Evolutionary conservation across 1,140 invertebrate genomes (phyloP).

Genomic region (Drosophila jambulina): DNA sequence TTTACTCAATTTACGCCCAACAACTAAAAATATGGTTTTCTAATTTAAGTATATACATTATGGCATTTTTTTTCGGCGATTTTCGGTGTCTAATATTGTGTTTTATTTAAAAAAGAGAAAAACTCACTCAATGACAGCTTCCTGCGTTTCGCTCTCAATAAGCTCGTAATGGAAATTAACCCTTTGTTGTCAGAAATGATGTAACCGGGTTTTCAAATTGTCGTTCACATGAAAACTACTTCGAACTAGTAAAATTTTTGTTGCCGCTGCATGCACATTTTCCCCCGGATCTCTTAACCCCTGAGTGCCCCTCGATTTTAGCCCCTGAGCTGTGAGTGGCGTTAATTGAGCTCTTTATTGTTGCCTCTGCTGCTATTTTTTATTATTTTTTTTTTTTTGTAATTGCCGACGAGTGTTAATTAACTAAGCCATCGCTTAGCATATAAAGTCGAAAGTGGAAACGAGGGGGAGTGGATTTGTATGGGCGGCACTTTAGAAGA

Average conservation of each 20-base stretch:
- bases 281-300: slow-evolving; percentile 3
- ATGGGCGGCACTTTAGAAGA: background rate
- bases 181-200: slow-evolving; percentile 66
- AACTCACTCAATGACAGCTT: slow-evolving; percentile 32
- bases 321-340: slow-evolving; percentile 53
- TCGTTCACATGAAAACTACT: slow-evolving; percentile 77
- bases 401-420: slow-evolving; percentile 69
- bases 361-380: slow-evolving; percentile 41
- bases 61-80: background rate
- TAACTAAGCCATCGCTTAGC: slow-evolving; percentile 51
- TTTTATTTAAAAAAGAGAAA: slow-evolving; percentile 6
- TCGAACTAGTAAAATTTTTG: slow-evolving; percentile 70
- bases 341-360: slow-evolving; percentile 82
- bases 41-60: slow-evolving; percentile 40
- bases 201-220: slow-evolving; percentile 69
- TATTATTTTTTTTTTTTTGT: slow-evolving; percentile 11
- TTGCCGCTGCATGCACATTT: slow-evolving; percentile 58
- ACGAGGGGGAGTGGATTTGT: slow-evolving; percentile 15
- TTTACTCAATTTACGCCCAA: slow-evolving; percentile 30
- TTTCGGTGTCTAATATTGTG: background rate
- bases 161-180: slow-evolving; percentile 52
- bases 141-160: slow-evolving; percentile 54
- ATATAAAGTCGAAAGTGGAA: slow-evolving; percentile 43
- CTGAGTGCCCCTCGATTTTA: background rate
- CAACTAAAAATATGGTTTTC: slow-evolving; percentile 46